phyloP scores from a whole-genome alignment of 2,888 invertebrate genomes.

The Dromius quadrimaculatus region DNA sequence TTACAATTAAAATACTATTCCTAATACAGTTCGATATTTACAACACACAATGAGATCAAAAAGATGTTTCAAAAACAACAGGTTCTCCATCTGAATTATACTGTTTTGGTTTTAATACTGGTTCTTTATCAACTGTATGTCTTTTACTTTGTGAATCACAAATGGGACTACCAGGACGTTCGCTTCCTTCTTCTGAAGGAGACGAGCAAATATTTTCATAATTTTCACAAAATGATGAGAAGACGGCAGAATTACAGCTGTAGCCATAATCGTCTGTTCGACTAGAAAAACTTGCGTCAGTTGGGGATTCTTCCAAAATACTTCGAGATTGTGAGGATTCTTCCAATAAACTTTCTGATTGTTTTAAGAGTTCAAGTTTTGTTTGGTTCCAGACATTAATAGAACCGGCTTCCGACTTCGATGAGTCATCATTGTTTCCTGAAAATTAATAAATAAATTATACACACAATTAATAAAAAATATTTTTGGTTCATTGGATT shows the following conservation, averaged over 20 bases:
- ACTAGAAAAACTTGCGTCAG: constrained; percentile 84
- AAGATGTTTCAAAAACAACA: constrained; percentile 66
- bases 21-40: too few species aligned
- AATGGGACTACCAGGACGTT: not conserved
- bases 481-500: too few species aligned
- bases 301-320: constrained; percentile 78
- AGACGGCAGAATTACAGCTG: constrained; percentile 66
- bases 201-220: constrained; percentile 65
- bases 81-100: constrained; percentile 65
- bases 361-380: constrained; percentile 62
- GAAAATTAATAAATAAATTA: too few species aligned
- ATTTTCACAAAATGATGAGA: constrained; percentile 68
- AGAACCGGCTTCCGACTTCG: constrained; percentile 86
- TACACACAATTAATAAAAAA: too few species aligned
- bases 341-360: constrained; percentile 59
- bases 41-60: too few species aligned
- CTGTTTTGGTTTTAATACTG: constrained; percentile 65
- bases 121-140: constrained; percentile 59
- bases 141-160: constrained; percentile 7
- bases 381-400: constrained; percentile 74
- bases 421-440: constrained; percentile 94
- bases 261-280: constrained; percentile 79
- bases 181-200: too few species aligned
- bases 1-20: too few species aligned
- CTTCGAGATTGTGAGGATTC: constrained; percentile 72